Evolutionary conservation across 2,888 invertebrate species (phyloP).

Genomic region (Eilema sororculum): DNA sequence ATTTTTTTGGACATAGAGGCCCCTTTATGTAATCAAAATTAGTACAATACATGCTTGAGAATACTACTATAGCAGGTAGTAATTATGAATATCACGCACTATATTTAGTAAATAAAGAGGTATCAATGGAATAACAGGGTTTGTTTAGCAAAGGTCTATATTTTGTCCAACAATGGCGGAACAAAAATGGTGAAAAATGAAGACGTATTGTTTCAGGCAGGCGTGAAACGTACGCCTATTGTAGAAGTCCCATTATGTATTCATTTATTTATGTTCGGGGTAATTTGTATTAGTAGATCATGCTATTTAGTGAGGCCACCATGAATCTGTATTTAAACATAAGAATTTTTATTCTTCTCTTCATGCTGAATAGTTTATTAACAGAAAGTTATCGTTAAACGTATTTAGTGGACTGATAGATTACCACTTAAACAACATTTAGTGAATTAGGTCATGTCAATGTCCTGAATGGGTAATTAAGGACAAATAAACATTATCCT

Average conservation of each 20-base stretch:
- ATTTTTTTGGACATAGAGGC: not conserved
- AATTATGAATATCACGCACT: not conserved
- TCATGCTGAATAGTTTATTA: not conserved
- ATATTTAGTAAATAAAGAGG: not conserved
- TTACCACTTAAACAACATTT: not conserved
- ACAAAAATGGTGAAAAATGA: not conserved
- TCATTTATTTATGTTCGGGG: not conserved
- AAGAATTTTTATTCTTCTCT: not conserved
- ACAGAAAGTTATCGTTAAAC: not conserved
- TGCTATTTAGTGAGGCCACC: not conserved
- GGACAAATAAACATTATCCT: not conserved
- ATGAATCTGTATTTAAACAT: not conserved
- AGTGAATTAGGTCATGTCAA: not conserved
- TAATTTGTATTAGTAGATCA: not conserved
- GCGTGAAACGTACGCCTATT: not conserved
- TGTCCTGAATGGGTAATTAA: not conserved
- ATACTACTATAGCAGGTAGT: not conserved
- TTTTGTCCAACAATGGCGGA: not conserved
- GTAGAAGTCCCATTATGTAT: constrained; percentile 2
- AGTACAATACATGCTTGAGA: not conserved
- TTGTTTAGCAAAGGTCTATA: not conserved
- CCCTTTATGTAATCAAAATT: not conserved
- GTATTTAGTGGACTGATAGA: not conserved
- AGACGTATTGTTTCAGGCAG: constrained; percentile 1
- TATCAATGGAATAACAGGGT: not conserved